These are phyloP conservation scores for Antitype chi DNA, from an alignment of 2,888 invertebrate species.

Conservation along the genomic window DNA sequence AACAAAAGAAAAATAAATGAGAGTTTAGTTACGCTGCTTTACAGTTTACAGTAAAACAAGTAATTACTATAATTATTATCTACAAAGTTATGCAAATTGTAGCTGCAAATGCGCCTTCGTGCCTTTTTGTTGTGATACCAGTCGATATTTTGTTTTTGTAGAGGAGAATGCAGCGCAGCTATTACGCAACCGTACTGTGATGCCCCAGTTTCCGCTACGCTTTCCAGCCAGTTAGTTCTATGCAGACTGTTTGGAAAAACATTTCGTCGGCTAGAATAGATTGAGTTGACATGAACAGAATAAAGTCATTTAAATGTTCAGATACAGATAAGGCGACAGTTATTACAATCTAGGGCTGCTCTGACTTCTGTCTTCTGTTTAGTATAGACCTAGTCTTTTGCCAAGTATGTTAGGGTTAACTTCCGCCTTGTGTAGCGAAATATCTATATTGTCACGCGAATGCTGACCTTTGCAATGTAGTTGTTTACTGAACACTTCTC, in stretches of 20 bases:
- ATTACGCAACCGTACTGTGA: conserved; percentile 11
- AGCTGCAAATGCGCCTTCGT: background rate
- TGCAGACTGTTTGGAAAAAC: conserved; percentile 3
- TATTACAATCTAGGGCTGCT: background rate
- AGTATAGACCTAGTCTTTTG: background rate
- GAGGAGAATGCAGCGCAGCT: background rate
- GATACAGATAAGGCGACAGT: background rate
- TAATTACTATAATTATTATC: background rate
- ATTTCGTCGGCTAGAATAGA: background rate
- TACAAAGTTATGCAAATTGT: conserved; percentile 6
- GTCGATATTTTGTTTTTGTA: conserved; percentile 12
- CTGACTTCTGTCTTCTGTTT: background rate
- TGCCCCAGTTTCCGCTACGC: conserved; percentile 5
- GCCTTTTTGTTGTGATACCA: background rate
- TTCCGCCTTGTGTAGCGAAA: background rate
- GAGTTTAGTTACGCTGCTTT: background rate
- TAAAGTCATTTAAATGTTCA: background rate
- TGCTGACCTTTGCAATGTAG: background rate
- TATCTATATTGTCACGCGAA: background rate
- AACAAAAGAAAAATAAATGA: conserved; percentile 16
- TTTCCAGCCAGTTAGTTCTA: background rate
- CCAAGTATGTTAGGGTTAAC: conserved; percentile 21
- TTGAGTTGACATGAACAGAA: background rate
- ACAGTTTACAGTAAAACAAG: conserved; percentile 3
- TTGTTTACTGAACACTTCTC: conserved; percentile 4